Evolutionary conservation across 2,888 invertebrate species (phyloP), one percentile per base, ranked within the genome.

Genomic region (Camponotus fellah): DNA sequence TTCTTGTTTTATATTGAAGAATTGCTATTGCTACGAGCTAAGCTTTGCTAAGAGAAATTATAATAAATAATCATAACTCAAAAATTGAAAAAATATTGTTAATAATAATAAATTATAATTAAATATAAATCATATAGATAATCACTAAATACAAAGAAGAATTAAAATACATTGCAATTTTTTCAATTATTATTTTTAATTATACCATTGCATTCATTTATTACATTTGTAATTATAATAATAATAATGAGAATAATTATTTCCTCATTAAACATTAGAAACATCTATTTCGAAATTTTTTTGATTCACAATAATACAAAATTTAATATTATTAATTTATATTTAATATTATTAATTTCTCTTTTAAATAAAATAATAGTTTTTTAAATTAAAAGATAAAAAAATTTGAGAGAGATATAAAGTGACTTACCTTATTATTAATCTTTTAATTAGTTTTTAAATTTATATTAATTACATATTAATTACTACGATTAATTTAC

Each of bases 391-490:
- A 6, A 12, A 34, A 26, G 26, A 26, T 26, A 64, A 21, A 46
- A 46, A 62, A 46, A 46, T 34, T 6, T 1, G 26, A 26, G 17
- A 49, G 46, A 46, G 8, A 64, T 64, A 64, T 64, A 40, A 66
- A 53, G 32, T 66, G 49, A 37, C 4, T 14, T 34, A 75, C 0
- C 12, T n/a, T 40, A 12, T 37, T n/a, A 60, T 62, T 4, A 46
- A 76, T 49, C 5, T 65, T 56, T 12, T 32, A 76, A 56, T 65
- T 76, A 65, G n/a, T 3, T 65, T 65, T 53, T 17, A 21, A 75
- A 8, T 10, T 58, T 46, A 21, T 17, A 5, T 49, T 9, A 74
- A 46, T 32, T 17, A 72, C 17, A 21, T 10, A 9, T 6, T 32
- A 60, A 74, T 62, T 62, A 21, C 21, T 14, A 49, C 12, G 5